A percentile compares a stretch with the other conserved stretches of the same genome.
phyloP scores from a whole-genome alignment of 2,888 invertebrate species.

The Villa cingulata region DNA sequence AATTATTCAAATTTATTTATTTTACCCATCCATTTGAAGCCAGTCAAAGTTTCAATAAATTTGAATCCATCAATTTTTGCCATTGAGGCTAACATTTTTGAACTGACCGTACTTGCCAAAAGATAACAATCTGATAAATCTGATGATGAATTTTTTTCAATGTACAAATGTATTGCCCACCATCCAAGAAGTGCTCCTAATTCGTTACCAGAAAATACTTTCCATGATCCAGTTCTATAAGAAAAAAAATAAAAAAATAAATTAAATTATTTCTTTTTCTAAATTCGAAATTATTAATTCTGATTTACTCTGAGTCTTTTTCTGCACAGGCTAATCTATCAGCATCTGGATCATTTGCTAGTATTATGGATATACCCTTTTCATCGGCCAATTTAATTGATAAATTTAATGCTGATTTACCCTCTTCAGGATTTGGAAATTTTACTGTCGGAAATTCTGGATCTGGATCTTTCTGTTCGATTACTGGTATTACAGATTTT shows the following conservation, averaged over 20 bases:
- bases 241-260: neutral
- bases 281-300: too few relatives aligned
- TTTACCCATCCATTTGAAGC: constrained; percentile 97
- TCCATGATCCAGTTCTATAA: constrained; percentile 54
- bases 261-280: neutral
- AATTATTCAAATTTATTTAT: neutral
- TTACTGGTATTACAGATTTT: constrained; percentile 34
- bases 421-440: constrained; percentile 98
- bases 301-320: constrained; percentile 46
- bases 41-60: constrained; percentile 82
- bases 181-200: constrained; percentile 85
- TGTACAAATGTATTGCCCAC: constrained; percentile 66
- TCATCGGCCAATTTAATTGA: constrained; percentile 65
- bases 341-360: constrained; percentile 98
- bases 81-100: constrained; percentile 80
- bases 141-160: constrained; percentile 36
- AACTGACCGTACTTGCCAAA: constrained; percentile 90
- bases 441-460: constrained; percentile 95
- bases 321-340: constrained; percentile 92
- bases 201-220: constrained; percentile 90
- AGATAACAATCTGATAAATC: constrained; percentile 56
- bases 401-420: constrained; percentile 60
- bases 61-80: constrained; percentile 63
- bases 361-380: constrained; percentile 54
- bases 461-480: constrained; percentile 72